Conservation (phyloP, 2,888 invertebrate genomes). For the Trachelus iudaicus region DNA sequence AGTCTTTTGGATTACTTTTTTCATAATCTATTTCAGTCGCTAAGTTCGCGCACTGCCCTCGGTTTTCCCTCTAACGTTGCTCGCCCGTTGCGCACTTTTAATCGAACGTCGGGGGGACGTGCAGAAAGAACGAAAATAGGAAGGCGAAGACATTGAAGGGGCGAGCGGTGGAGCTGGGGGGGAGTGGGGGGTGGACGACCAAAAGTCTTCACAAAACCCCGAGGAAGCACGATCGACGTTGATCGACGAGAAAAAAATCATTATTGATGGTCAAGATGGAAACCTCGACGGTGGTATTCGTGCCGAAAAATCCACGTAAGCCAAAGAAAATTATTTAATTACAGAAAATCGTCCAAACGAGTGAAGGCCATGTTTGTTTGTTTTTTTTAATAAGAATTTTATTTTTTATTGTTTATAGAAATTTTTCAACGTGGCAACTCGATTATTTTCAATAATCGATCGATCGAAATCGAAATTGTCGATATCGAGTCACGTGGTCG, state of each 20-base stretch:
- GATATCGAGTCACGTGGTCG: not conserved
- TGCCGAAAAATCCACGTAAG: constrained; percentile 52
- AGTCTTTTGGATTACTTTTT: constrained; percentile 11
- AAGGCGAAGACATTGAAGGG: constrained; percentile 9
- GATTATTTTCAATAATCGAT: not conserved
- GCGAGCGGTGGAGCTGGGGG: constrained; percentile 5
- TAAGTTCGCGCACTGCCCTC: constrained; percentile 12
- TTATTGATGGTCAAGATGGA: constrained; percentile 39
- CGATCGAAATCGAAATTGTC: not conserved
- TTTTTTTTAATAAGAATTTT: not conserved
- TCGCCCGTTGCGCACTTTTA: not conserved
- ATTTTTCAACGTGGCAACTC: not conserved
- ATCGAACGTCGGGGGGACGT: constrained; percentile 1
- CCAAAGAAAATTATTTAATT: not conserved
- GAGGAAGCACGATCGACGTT: not conserved
- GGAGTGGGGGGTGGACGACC: not conserved
- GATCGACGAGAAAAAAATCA: not conserved
- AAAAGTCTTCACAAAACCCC: not conserved
- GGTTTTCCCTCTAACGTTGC: not conserved
- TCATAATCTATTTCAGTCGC: constrained; percentile 19
- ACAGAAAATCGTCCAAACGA: not conserved
- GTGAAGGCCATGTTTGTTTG: not conserved
- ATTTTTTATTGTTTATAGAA: not conserved
- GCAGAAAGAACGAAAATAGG: constrained; percentile 1
- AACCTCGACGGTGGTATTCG: constrained; percentile 40